Conservation (phyloP, 2,797 vertebrate species). For the Dipus sagitta region DNA sequence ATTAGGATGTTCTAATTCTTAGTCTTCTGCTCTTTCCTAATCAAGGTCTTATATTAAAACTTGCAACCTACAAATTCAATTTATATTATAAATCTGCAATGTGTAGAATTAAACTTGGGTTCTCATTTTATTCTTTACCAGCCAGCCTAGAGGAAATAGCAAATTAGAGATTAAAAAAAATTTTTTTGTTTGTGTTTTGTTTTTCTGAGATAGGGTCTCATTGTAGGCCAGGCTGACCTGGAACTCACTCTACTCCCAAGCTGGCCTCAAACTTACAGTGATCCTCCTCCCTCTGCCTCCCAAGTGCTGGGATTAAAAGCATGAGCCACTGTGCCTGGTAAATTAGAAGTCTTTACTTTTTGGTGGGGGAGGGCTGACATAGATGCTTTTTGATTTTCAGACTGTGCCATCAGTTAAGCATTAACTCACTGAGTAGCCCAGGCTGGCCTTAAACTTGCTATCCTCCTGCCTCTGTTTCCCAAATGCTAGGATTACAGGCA, state of each 20-base stretch:
- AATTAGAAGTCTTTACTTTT: neutral
- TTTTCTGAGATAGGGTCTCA: no score
- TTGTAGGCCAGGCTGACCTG: no score
- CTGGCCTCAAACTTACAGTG: no score
- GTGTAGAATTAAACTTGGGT: neutral
- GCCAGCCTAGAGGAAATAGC: neutral
- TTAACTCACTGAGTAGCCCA: neutral
- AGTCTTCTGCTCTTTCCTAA: neutral
- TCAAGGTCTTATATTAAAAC: neutral
- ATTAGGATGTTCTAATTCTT: neutral
- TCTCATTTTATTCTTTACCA: neutral
- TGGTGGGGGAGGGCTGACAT: neutral
- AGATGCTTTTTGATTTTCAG: neutral
- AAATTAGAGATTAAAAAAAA: neutral
- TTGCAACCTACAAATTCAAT: neutral
- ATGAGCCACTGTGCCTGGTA: no score
- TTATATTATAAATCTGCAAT: constrained; percentile 10
- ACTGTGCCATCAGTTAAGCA: neutral
- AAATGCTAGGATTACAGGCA: neutral
- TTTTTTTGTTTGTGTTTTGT: no score
- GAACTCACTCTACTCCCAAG: no score
- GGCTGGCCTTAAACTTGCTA: neutral
- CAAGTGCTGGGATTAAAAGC: no score
- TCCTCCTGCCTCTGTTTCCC: neutral
- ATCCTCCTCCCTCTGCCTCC: no score